These are phyloP conservation scores for Channa argus DNA, from an alignment of 2,113 vertebrate genomes.

Conservation along the genomic window DNA sequence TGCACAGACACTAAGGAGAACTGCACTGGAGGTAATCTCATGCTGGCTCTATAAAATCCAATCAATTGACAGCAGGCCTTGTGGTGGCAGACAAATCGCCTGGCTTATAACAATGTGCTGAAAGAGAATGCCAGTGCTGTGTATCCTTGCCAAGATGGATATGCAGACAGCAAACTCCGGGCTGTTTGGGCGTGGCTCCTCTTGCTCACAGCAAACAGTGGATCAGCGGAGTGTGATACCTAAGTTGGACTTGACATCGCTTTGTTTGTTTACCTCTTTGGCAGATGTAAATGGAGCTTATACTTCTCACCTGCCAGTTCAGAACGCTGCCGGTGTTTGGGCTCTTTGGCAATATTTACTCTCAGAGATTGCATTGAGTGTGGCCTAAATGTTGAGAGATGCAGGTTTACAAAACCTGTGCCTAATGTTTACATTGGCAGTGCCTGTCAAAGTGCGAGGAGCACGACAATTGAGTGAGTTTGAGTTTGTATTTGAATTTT, in stretches of 20 bases:
- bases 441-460: slow-evolving; percentile 4
- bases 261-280: slow-evolving; percentile 54
- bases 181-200: slow-evolving; percentile 65
- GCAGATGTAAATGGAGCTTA: slow-evolving; percentile 42
- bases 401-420: slow-evolving; percentile 12
- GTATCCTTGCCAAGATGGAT: slow-evolving; percentile 78
- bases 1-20: slow-evolving; percentile 49
- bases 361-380: background rate
- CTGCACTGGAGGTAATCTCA: slow-evolving; percentile 76
- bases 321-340: slow-evolving; percentile 14
- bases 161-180: slow-evolving; percentile 67
- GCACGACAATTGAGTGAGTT: slow-evolving; percentile 2
- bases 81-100: slow-evolving; percentile 81
- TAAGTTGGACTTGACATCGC: slow-evolving; percentile 47
- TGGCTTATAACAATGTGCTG: slow-evolving; percentile 74
- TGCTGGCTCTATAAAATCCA: slow-evolving; percentile 74
- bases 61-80: slow-evolving; percentile 79
- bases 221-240: slow-evolving; percentile 39
- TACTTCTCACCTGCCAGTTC: slow-evolving; percentile 37
- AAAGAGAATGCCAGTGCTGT: slow-evolving; percentile 76
- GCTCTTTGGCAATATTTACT: slow-evolving; percentile 34
- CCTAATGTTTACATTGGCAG: slow-evolving; percentile 3
- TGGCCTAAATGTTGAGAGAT: background rate
- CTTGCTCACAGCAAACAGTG: slow-evolving; percentile 64
- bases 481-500: background rate